Evolutionary conservation across 2,888 invertebrate species (phyloP).

Genomic region (Cataglyphis livida): DNA sequence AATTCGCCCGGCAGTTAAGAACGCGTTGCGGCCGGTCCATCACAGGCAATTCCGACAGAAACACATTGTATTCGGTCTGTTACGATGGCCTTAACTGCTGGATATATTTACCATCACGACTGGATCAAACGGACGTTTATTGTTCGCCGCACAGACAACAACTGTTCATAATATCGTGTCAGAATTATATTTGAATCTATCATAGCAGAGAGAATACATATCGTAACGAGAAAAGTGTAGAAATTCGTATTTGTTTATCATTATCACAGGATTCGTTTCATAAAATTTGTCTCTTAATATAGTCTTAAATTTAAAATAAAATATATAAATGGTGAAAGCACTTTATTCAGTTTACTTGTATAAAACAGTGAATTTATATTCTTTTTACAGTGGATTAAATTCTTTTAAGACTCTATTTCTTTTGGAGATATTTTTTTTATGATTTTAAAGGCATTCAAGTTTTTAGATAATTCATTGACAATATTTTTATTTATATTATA

Average conservation of each 20-base stretch:
- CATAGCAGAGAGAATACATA: neutral
- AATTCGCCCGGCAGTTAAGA: constrained; percentile 60
- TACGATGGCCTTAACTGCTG: constrained; percentile 61
- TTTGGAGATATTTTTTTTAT: neutral
- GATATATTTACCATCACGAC: constrained; percentile 61
- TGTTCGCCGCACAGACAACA: constrained; percentile 35
- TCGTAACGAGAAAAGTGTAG: neutral
- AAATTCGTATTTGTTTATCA: neutral
- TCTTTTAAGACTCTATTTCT: neutral
- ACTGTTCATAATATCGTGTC: constrained; percentile 48
- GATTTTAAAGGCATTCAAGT: neutral
- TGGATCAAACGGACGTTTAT: constrained; percentile 60
- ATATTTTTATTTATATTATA: neutral
- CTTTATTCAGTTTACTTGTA: neutral
- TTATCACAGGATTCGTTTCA: neutral
- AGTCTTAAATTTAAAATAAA: neutral
- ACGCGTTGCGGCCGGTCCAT: constrained; percentile 46
- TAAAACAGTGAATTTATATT: neutral
- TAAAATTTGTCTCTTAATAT: neutral
- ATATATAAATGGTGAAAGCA: neutral
- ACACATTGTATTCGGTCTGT: constrained; percentile 62
- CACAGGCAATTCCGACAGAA: constrained; percentile 50
- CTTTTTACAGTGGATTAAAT: neutral
- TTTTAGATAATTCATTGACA: neutral
- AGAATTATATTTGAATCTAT: constrained; percentile 13